Base-by-base conservation (phyloP, 2,113 vertebrate species). In the Mungos mungo region DNA sequence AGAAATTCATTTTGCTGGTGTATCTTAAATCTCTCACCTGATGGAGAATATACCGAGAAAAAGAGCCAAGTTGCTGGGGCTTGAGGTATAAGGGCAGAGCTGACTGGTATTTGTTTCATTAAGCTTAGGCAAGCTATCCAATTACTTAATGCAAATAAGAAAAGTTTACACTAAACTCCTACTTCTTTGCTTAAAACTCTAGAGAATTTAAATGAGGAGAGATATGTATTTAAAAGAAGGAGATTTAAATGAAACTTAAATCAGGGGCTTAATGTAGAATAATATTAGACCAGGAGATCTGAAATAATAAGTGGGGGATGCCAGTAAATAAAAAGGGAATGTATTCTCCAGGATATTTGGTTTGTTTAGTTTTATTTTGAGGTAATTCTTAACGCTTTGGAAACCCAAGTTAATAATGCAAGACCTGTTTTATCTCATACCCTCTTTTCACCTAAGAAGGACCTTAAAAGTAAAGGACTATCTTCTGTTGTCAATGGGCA, bases 101-200 rank as follows among this genome's bases (percentile, higher is more conserved):
- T 79, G 98, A 95, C 79, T 94, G 85, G 57, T 98, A 96, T 99
- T 99, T 99, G 98, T 98, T 99, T 98, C 98, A 96, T 99, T 99
- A 98, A 98, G 98, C 98, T 98, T 96, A 79, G 96, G 60, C 97
- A 98, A 98, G 97, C 96, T 95, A 97, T 91, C 95, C 98, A 98
- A 98, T 99, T 99, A 98, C 86, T 96, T 79, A 98, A 97, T 97
- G 98, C 98, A 99, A 99, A 99, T 98, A 98, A 97, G 98, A 97
- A 97, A 97, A 98, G 98, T 98, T 98, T 18, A 97, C 98, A 98
- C 98, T 97, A 98, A 98, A 98, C 98, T 98, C 97, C 97, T 16
- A n/a, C 80, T 96, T 93, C 76, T 98, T 98, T 98, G 96, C 93
- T 92, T 96, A 88, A 98, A 98, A 98, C 96, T 97, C 97, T 21